Evolutionary conservation across 2,797 vertebrate species (phyloP).

Genomic region (Xenopus petersii): DNA sequence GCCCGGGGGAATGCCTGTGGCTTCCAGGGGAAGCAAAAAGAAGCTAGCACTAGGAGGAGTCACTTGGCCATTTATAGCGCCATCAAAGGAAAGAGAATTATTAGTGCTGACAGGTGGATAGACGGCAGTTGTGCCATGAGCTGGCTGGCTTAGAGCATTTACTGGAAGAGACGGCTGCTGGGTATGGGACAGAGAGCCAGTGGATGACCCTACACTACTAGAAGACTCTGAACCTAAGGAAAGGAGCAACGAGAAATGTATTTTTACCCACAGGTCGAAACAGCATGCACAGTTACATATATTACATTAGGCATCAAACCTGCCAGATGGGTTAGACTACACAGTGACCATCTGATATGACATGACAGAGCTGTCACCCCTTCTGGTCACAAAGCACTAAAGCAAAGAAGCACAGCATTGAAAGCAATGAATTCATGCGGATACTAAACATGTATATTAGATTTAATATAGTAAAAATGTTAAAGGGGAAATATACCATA

Average conservation of each 20-base stretch:
- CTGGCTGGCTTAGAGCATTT: constrained; percentile 73
- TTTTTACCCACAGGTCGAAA: constrained; percentile 72
- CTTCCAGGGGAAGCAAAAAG: constrained; percentile 93
- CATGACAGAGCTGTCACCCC: neutral
- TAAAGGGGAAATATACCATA: neutral
- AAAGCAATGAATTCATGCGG: constrained; percentile 46
- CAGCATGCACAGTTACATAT: constrained; percentile 62
- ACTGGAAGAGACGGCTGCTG: constrained; percentile 74
- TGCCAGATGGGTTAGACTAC: neutral
- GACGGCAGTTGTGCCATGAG: constrained; percentile 71
- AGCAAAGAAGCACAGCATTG: constrained; percentile 48
- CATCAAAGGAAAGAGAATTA: constrained; percentile 77
- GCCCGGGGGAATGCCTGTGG: constrained; percentile 90
- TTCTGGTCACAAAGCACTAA: neutral
- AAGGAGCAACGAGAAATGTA: constrained; percentile 72
- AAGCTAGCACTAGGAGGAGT: constrained; percentile 81
- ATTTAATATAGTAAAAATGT: too few species aligned
- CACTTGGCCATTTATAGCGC: constrained; percentile 76
- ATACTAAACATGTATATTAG: constrained; percentile 33
- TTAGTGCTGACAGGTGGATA: constrained; percentile 75
- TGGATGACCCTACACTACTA: constrained; percentile 96
- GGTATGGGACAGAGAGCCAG: constrained; percentile 91
- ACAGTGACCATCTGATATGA: neutral
- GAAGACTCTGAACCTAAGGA: constrained; percentile 94
- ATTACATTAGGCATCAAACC: neutral